Conservation (phyloP, 2,888 invertebrate species). For the Drosophila aldrichi region DNA sequence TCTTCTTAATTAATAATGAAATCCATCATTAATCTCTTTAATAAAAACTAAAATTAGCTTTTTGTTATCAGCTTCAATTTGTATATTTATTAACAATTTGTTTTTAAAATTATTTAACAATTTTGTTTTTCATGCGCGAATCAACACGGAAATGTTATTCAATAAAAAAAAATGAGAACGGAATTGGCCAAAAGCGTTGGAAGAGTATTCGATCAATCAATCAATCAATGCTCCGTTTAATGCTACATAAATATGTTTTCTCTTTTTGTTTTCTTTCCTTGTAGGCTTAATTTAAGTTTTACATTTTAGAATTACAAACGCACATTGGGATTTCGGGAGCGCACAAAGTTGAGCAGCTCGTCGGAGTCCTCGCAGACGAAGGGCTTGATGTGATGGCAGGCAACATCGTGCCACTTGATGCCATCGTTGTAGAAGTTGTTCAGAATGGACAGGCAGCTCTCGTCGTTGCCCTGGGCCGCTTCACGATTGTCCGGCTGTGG, state of each 20-base stretch:
- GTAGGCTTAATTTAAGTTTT: slow-evolving; percentile 45
- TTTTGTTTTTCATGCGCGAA: slow-evolving; percentile 67
- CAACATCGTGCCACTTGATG: slow-evolving; percentile 94
- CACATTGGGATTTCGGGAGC: slow-evolving; percentile 94
- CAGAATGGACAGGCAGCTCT: slow-evolving; percentile 94
- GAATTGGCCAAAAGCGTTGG: slow-evolving; percentile 55
- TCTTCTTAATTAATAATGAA: not conserved
- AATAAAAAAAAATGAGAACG: slow-evolving; percentile 57
- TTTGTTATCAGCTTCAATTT: slow-evolving; percentile 63
- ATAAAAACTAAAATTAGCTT: not conserved
- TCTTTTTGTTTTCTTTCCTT: slow-evolving; percentile 33
- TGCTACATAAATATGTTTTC: slow-evolving; percentile 73
- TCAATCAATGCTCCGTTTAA: slow-evolving; percentile 66
- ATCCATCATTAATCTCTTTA: not conserved
- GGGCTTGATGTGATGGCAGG: slow-evolving; percentile 94
- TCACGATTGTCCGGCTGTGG: slow-evolving; percentile 96
- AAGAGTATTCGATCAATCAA: slow-evolving; percentile 55
- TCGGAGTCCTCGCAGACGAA: slow-evolving; percentile 97
- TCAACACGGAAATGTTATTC: slow-evolving; percentile 66
- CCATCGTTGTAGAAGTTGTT: slow-evolving; percentile 97
- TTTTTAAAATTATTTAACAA: slow-evolving; percentile 80
- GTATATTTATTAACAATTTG: slow-evolving; percentile 74
- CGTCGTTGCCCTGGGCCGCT: slow-evolving; percentile 96
- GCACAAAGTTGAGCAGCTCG: slow-evolving; percentile 94
- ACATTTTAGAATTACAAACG: slow-evolving; percentile 85